Conservation (phyloP, 2,888 invertebrate genomes). For the Mythimna impura region DNA sequence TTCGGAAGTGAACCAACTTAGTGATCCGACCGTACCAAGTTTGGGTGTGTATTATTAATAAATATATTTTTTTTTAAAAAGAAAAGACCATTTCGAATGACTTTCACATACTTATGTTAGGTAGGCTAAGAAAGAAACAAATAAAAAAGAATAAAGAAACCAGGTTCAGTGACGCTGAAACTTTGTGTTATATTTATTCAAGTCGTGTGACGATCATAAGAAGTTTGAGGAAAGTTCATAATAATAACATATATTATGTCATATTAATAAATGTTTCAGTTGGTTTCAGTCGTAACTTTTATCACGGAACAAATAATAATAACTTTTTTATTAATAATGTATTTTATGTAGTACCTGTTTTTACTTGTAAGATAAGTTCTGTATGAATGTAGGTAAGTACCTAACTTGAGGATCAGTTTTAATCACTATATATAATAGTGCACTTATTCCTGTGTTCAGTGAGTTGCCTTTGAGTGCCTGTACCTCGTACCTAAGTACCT, state of each 20-base stretch:
- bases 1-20: too few species aligned
- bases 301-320: constrained; percentile 8
- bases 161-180: background rate
- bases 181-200: constrained; percentile 25
- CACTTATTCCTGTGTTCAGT: too few species aligned
- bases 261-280: constrained; percentile 24
- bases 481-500: too few species aligned
- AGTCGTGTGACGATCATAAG: constrained; percentile 5
- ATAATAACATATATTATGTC: constrained; percentile 20
- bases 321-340: constrained; percentile 3
- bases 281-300: constrained; percentile 5
- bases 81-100: too few species aligned
- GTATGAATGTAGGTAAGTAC: background rate
- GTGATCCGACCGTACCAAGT: too few species aligned
- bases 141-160: background rate
- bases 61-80: too few species aligned
- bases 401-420: too few species aligned
- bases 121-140: background rate
- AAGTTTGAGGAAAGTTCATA: constrained; percentile 14
- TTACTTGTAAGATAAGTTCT: background rate
- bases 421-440: too few species aligned
- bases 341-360: constrained; percentile 3
- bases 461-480: too few species aligned
- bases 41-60: too few species aligned
- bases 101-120: background rate